Percentiles rank a stretch among this genome's conserved stretches.
Evolutionary conservation across 2,888 invertebrate genomes (phyloP).

Genomic region (Luffia ferchaultella): DNA sequence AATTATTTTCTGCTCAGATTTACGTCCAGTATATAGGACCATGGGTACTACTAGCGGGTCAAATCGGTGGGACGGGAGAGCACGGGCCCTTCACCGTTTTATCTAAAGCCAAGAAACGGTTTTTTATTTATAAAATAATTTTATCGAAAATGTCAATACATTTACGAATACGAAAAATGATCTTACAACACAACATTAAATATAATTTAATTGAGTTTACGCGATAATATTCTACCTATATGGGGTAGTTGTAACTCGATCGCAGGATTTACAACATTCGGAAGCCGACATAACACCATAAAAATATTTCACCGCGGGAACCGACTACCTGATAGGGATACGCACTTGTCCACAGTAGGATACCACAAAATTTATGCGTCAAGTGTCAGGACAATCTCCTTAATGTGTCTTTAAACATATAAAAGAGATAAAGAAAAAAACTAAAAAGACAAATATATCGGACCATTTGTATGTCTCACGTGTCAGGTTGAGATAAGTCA

Average conservation of each 20-base stretch:
- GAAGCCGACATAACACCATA: slow-evolving; percentile 48
- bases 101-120: too few relatives aligned
- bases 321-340: slow-evolving; percentile 60
- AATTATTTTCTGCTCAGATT: too few relatives aligned
- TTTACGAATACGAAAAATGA: too few relatives aligned
- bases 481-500: background rate
- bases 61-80: too few relatives aligned
- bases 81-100: too few relatives aligned
- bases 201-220: too few relatives aligned
- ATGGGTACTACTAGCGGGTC: too few relatives aligned
- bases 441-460: background rate
- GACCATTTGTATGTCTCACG: slow-evolving; percentile 17
- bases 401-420: slow-evolving; percentile 32
- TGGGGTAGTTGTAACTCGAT: slow-evolving; percentile 47
- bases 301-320: slow-evolving; percentile 54
- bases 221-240: slow-evolving; percentile 28
- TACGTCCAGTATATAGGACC: too few relatives aligned
- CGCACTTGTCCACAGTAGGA: slow-evolving; percentile 31
- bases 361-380: slow-evolving; percentile 37
- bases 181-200: too few relatives aligned
- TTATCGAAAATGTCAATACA: too few relatives aligned
- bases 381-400: slow-evolving; percentile 32
- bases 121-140: too few relatives aligned
- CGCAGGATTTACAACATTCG: slow-evolving; percentile 35
- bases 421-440: background rate